A percentile compares a stretch with the other conserved stretches of the same genome.
Evolutionary conservation across 92 coral and sea anemone genomes (phyloP).

Genomic region (Actinernus sp.): DNA sequence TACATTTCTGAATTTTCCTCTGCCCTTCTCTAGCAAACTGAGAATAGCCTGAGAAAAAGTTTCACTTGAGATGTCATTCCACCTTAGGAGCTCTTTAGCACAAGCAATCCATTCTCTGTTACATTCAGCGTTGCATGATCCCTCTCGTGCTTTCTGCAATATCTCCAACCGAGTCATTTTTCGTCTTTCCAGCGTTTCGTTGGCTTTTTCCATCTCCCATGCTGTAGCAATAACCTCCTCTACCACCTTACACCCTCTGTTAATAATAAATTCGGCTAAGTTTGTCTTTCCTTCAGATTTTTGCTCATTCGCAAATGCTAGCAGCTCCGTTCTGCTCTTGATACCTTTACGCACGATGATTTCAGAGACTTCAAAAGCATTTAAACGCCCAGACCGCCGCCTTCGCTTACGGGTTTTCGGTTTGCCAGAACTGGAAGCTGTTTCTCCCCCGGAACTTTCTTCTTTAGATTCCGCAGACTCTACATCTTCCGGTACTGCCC

Average conservation of each 20-base stretch:
- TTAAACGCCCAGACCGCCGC: too few relatives aligned
- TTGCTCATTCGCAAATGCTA: slow-evolving; percentile 44
- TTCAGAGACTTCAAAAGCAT: slow-evolving; percentile 43
- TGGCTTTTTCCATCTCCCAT: slow-evolving; percentile 38
- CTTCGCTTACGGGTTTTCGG: too few relatives aligned
- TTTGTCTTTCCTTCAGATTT: slow-evolving; percentile 58
- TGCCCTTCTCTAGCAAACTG: slow-evolving; percentile 15
- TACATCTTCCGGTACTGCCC: not conserved
- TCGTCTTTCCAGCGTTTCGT: slow-evolving; percentile 21
- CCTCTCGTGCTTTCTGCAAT: slow-evolving; percentile 7
- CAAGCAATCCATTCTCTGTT: slow-evolving; percentile 35
- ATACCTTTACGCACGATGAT: slow-evolving; percentile 36
- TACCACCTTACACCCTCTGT: slow-evolving; percentile 42
- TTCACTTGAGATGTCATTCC: slow-evolving; percentile 8
- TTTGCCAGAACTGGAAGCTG: too few relatives aligned
- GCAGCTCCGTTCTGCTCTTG: slow-evolving; percentile 38
- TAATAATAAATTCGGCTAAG: slow-evolving; percentile 49
- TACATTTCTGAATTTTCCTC: slow-evolving; percentile 38
- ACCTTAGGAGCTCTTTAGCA: slow-evolving; percentile 35
- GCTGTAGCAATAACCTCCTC: slow-evolving; percentile 41
- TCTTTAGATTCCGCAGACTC: too few relatives aligned
- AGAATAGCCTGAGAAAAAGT: slow-evolving; percentile 2
- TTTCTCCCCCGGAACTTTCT: too few relatives aligned
- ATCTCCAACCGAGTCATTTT: slow-evolving; percentile 34
- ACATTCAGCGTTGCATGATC: slow-evolving; percentile 18